Conservation (phyloP, 2,113 vertebrate species). For the Ctenomys sociabilis region DNA sequence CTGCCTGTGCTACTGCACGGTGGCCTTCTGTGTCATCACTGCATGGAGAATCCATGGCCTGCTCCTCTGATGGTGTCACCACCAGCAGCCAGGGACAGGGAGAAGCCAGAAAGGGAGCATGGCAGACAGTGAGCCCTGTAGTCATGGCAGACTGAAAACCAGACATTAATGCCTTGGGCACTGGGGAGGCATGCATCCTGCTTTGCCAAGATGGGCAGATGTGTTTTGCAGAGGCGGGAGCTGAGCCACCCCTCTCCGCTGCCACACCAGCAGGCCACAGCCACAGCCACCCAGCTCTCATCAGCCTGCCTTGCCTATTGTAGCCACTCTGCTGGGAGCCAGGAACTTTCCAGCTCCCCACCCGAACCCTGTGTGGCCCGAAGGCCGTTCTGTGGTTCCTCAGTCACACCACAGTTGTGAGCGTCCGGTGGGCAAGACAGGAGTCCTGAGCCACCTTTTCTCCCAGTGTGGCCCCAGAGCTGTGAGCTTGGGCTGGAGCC, state of each 20-base stretch:
- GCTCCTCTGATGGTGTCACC: accelerated
- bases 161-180: too few relatives aligned
- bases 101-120: accelerated
- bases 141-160: accelerated
- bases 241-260: accelerated
- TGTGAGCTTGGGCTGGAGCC: background rate
- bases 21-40: background rate
- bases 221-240: too few relatives aligned
- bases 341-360: accelerated
- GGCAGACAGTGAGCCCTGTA: too few relatives aligned
- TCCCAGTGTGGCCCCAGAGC: background rate
- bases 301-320: background rate
- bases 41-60: accelerated
- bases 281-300: accelerated
- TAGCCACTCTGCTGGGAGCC: too few relatives aligned
- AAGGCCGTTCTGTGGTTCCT: accelerated
- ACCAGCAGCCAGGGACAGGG: too few relatives aligned
- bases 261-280: accelerated
- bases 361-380: background rate
- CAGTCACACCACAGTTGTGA: accelerated
- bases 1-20: background rate
- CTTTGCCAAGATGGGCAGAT: accelerated
- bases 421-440: accelerated
- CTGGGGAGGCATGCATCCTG: background rate
- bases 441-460: background rate